Evolutionary conservation across 2,888 invertebrate species (phyloP), one percentile per base, ranked within the genome.

Genomic region (Lucinisca nassula): DNA sequence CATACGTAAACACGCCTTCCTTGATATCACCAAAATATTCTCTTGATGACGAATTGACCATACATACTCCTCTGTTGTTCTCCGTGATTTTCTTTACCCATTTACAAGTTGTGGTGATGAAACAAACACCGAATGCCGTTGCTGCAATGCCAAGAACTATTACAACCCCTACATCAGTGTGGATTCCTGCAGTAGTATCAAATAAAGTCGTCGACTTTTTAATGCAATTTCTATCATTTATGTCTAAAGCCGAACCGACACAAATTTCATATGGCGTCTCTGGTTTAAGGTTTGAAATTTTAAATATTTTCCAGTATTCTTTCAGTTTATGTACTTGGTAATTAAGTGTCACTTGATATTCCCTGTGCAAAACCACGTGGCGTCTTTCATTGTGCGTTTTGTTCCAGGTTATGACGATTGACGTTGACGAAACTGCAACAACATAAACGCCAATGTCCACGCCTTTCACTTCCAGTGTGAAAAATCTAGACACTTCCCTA

Each of bases 181-280:
- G 84, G 27, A 84, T 76, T 14, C 84, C 84, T 0, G 55, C 27
- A 24, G 17, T 14, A 8, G 4, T 32, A 30, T 72, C 27, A 0
- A 3, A 27, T n/a, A 27, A 21, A 3, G 24, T 38, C 14, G 80
- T 80, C 21, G 37, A 75, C 1, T 79, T 72, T 55, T 76, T 58
- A 4, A 76, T 30, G 24, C 84, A 84, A 3, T 45, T 80, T 72
- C 38, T 80, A 58, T 84, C 84, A 58, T 76, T 79, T 4, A 70
- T 70, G 37, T 84, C 84, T 21, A 51, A 61, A 27, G 38, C 70
- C 21, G 84, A 79, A 0, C 80, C 80, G 10, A 84, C 76, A 37
- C 84, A 84, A 10, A 84, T 77, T 51, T 84, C 80, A 40, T 84
- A 84, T 55, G 76, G 55, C 21, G 84, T 84, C n/a, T 38, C 75